These are phyloP conservation scores for Drosophila kuntzei DNA, from an alignment of 2,888 invertebrate genomes.

Conservation along the genomic window DNA sequence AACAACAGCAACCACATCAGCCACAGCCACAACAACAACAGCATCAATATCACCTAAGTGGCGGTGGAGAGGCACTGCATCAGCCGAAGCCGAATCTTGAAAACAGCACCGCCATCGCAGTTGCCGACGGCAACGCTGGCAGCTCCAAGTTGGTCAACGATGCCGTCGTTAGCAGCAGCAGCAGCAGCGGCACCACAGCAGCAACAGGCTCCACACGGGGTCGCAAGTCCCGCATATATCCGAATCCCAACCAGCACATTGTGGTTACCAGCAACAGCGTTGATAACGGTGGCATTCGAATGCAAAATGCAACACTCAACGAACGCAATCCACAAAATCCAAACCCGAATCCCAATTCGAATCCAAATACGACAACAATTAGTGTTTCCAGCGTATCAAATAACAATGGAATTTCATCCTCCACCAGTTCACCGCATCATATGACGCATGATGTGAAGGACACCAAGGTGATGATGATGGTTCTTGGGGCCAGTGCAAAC, in stretches of 20 bases:
- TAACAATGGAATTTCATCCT: slow-evolving; percentile 78
- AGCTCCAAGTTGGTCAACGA: slow-evolving; percentile 53
- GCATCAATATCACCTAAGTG: slow-evolving; percentile 86
- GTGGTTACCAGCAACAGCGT: slow-evolving; percentile 83
- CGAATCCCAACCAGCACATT: slow-evolving; percentile 83
- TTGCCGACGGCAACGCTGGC: slow-evolving; percentile 44
- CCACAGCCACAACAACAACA: slow-evolving; percentile 68
- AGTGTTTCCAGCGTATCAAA: slow-evolving; percentile 49
- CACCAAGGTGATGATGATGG: slow-evolving; percentile 77
- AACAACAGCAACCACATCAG: slow-evolving; percentile 73
- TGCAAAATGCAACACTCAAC: slow-evolving; percentile 73
- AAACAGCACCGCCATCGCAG: slow-evolving; percentile 39
- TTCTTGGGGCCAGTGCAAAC: not conserved
- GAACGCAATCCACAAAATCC: slow-evolving; percentile 62
- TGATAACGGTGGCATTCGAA: slow-evolving; percentile 80
- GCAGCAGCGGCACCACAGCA: slow-evolving; percentile 46
- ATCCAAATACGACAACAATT: slow-evolving; percentile 25
- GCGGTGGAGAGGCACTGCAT: slow-evolving; percentile 80
- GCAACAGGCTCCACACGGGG: slow-evolving; percentile 76
- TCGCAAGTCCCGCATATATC: slow-evolving; percentile 82
- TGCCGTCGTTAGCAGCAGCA: slow-evolving; percentile 70
- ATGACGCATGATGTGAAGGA: slow-evolving; percentile 83
- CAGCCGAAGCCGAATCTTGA: slow-evolving; percentile 70
- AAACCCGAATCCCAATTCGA: slow-evolving; percentile 32
- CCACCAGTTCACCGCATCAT: slow-evolving; percentile 84